Base-by-base conservation (phyloP, 2,888 invertebrate species). In the Liodrosophila aerea region DNA sequence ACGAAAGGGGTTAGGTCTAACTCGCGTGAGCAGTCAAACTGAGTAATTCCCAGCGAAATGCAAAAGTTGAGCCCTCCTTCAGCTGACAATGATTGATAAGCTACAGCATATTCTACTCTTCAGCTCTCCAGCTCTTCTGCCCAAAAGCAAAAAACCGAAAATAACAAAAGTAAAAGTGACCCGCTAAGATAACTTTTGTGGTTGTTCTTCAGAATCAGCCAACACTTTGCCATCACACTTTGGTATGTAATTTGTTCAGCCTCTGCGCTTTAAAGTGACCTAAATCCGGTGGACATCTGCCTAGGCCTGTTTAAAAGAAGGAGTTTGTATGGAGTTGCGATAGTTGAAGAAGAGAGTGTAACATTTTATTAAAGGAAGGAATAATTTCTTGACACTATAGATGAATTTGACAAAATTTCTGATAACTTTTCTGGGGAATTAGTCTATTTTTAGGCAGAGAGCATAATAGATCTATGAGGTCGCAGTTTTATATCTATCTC, bases 21-120 rank as follows among this genome's bases (percentile, higher is more conserved):
- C 39, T 54, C 47, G 73, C 59, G 51, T 54, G 60, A 57, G 52
- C 11, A 49, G 53, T 64, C 53, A 16, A 71, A 72, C 50, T 73
- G 64, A 58, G 59, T 50, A 36, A 39, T 45, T 49, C 53, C 37
- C 73, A 54, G 71, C 78, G 52, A 66, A 64, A 70, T 71, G 64
- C 75, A 51, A 76, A 70, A 86, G 63, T 64, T 65, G 70, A 69
- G 60, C 78, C 58, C 64, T 58, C 57, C 68, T 73, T 58, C 64
- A 46, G 34, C 76, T 82, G 81, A 82, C 86, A 88, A 74, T 88
- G 87, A 88, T 88, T 88, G 88, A 88, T 88, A 85, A 76, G 87
- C 71, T 73, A 73, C 66, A 73, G 69, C 69, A 65, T 54, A 80
- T 73, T 87, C 66, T 71, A 85, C 86, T 80, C 77, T 83, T 64